A percentile compares a stretch with the other conserved stretches of the same genome.
phyloP scores from a whole-genome alignment of 2,113 vertebrate genomes.

The Motacilla alba region DNA sequence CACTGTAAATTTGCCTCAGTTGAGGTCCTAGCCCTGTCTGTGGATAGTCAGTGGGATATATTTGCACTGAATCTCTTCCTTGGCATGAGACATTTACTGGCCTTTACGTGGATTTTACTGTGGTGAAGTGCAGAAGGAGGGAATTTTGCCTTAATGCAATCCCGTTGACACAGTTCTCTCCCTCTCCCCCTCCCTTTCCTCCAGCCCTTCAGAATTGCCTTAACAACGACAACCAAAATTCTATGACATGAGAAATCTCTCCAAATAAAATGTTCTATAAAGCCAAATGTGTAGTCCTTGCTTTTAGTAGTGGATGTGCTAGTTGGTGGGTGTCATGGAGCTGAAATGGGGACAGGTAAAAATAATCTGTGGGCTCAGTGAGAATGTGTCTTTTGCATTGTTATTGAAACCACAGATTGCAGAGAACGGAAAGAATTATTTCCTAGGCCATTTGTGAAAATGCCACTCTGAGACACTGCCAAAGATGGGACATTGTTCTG shows the following conservation, averaged over 20 bases:
- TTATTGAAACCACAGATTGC: neutral
- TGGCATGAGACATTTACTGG: neutral
- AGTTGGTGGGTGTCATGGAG: neutral
- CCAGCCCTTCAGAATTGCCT: conserved; percentile 46
- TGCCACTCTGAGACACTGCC: neutral
- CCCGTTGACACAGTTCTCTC: neutral
- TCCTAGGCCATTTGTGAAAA: neutral
- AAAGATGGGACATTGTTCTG: neutral
- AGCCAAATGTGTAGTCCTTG: neutral
- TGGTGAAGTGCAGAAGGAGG: conserved; percentile 32
- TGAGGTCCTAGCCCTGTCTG: neutral
- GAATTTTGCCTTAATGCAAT: conserved; percentile 60
- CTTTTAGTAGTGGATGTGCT: neutral
- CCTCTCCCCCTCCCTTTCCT: neutral
- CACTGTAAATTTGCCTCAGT: neutral
- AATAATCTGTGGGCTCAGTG: neutral
- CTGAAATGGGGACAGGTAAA: neutral
- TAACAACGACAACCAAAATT: conserved; percentile 52
- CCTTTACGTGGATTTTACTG: neutral
- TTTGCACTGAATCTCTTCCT: conserved; percentile 31
- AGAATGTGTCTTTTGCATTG: neutral
- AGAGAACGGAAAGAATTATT: neutral
- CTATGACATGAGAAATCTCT: neutral
- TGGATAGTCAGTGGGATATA: neutral
- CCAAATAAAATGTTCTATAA: conserved; percentile 66